A percentile compares a stretch with the other conserved stretches of the same genome.
Conservation (phyloP, 2,113 vertebrate species). For the Eretmochelys imbricata region DNA sequence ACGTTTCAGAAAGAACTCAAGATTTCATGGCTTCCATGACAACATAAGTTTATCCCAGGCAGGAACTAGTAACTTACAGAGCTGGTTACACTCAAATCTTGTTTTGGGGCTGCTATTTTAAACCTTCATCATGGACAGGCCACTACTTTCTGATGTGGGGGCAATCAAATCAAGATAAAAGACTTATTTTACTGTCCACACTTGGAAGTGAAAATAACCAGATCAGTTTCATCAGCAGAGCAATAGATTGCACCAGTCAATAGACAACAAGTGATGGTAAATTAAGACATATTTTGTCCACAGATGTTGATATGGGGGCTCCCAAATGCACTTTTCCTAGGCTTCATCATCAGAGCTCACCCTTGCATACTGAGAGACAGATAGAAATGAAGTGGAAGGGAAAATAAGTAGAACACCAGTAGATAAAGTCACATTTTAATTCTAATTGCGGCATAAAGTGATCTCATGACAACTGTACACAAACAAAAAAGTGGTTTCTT, state of each 20-base stretch:
- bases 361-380: not conserved
- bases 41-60: too few species aligned
- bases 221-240: not conserved
- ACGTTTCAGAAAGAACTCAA: not conserved
- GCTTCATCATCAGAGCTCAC: accelerated
- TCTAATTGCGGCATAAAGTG: too few species aligned
- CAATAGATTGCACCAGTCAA: not conserved
- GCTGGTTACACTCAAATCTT: too few species aligned
- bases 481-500: not conserved
- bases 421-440: not conserved
- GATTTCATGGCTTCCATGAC: not conserved
- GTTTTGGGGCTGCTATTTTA: not conserved
- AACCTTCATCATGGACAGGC: accelerated
- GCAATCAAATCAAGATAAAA: not conserved
- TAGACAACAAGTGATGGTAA: accelerated
- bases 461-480: not conserved
- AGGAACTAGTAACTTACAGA: too few species aligned
- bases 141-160: not conserved
- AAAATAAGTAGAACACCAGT: not conserved
- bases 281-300: not conserved
- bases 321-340: not conserved
- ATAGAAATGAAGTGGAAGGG: not conserved
- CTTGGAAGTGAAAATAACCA: not conserved
- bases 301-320: not conserved
- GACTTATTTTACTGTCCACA: accelerated